Evolutionary conservation across 1,140 invertebrate species (phyloP), one percentile per base, ranked within the genome.

Genomic region (Trypoxylus dichotomus): DNA sequence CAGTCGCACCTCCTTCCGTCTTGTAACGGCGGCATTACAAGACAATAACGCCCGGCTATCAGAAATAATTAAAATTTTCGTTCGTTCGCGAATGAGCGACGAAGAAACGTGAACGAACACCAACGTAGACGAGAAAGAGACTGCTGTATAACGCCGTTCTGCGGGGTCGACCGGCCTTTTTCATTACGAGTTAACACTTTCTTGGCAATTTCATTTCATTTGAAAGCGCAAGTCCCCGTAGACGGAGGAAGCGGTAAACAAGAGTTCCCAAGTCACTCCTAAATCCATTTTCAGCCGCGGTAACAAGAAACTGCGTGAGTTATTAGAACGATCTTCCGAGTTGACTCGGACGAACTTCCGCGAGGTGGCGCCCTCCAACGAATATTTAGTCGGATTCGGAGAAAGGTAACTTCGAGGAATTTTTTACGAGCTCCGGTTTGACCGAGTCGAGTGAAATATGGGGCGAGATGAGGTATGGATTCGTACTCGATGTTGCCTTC

Each of bases 141-240:
- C n/a, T n/a, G n/a, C 10, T 8, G 32, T 37, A 37, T 37, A 37
- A 37, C 32, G 32, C 10, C 10, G 32, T 5, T 37, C 43, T 68
- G 21, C 63, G 54, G n/a, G n/a, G n/a, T n/a, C 54, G 54, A 19
- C 54, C 54, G 63, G 19, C 63, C 63, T 25, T 29, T 68, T 68
- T 21, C 63, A 21, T 68, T 78, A 63, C 77, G 41, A 78, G 73
- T 78, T 78, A 75, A 78, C 77, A 78, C 77, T 78, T 78, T 72
- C 77, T 76, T 78, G 73, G 77, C 77, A 78, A 78, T 78, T 78
- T 78, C 77, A 78, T 78, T 78, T 78, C 77, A 78, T 78, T 78
- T 78, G 77, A 29, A 68, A 68, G 21, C 63, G 63, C 63, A 68
- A 25, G 63, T 29, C 63, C 21, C 19, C 43, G 43, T 13, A 47